Evolutionary conservation across 2,888 invertebrate species (phyloP), one percentile per base, ranked within the genome.

Genomic region (Tupiocoris notatus): DNA sequence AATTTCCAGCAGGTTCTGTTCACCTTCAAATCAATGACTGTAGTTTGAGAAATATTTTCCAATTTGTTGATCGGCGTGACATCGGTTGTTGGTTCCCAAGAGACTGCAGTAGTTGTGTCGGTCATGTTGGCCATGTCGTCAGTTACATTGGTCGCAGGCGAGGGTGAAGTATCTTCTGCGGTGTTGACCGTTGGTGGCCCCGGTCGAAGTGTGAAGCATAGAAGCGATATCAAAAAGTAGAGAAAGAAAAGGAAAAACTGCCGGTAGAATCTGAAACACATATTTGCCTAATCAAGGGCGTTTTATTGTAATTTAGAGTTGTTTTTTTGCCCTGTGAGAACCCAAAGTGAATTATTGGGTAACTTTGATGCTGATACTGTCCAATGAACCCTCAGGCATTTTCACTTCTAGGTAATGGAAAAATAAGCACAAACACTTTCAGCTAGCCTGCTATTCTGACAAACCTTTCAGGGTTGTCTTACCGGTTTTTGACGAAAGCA

Each of bases 221-320:
- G 88, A 78, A 96, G 85, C 1, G 97, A 95, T 64, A 96, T 88
- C 24, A 95, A 83, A 83, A 98, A 98, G 84, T 98, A 98, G 78
- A 92, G 89, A 12, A 92, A 89, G 84, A 98, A 98, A 74, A 94
- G 87, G 79, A 93, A 90, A 84, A 98, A 96, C 83, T 97, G 94
- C 2, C 93, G 88, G 84, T 96, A 96, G 85, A 98, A 97, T 78
- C 96, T 94, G 84, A 58, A 85, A 83, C 74, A 79, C n/a, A n/a
- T n/a, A n/a, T n/a, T n/a, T n/a, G n/a, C n/a, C n/a, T n/a, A n/a
- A n/a, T n/a, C n/a, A n/a, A n/a, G n/a, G n/a, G n/a, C n/a, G n/a
- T n/a, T n/a, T n/a, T n/a, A n/a, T n/a, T n/a, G n/a, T n/a, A n/a
- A n/a, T n/a, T n/a, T n/a, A n/a, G n/a, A n/a, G n/a, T n/a, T n/a